A percentile compares a stretch with the other conserved stretches of the same genome.
phyloP scores from a whole-genome alignment of 2,888 invertebrate species.

The Pterobdella sp. region DNA sequence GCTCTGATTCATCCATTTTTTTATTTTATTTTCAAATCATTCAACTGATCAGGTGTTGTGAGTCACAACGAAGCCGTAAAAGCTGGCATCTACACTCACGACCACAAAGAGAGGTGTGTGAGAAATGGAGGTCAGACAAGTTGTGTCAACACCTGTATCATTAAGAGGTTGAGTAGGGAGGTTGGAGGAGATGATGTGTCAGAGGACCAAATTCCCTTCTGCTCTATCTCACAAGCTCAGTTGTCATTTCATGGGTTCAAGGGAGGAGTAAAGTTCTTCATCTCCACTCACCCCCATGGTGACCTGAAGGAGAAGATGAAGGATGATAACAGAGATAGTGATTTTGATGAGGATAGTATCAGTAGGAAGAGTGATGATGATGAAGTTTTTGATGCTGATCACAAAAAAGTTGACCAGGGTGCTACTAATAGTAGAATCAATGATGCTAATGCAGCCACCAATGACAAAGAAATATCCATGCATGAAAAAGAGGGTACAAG shows the following conservation, averaged over 20 bases:
- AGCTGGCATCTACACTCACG: not conserved
- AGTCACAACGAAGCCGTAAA: slow-evolving; percentile 3
- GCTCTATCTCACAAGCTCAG: slow-evolving; percentile 96
- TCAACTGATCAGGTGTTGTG: no score
- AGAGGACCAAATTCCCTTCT: slow-evolving; percentile 64
- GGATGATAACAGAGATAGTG: slow-evolving; percentile 1
- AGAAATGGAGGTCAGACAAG: not conserved
- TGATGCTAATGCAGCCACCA: not conserved
- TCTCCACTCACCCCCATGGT: slow-evolving; percentile 67
- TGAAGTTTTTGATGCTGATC: not conserved
- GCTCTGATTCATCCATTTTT: no score
- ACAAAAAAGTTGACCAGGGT: not conserved
- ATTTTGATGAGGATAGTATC: not conserved
- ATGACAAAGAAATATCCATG: not conserved
- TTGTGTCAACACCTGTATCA: slow-evolving; percentile 43
- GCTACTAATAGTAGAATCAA: not conserved
- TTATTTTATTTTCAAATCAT: no score
- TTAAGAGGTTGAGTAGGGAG: slow-evolving; percentile 38
- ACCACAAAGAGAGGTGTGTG: not conserved
- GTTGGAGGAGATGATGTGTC: not conserved
- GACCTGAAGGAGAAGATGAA: slow-evolving; percentile 17
- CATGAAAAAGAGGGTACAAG: not conserved
- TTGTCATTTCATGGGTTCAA: slow-evolving; percentile 78
- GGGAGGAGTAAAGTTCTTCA: slow-evolving; percentile 96
- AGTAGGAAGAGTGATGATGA: slow-evolving; percentile 22